A percentile compares a stretch with the other conserved stretches of the same genome.
These are phyloP conservation scores for Sycobia sp. DNA, from an alignment of 1,140 invertebrate genomes.

Conservation along the genomic window DNA sequence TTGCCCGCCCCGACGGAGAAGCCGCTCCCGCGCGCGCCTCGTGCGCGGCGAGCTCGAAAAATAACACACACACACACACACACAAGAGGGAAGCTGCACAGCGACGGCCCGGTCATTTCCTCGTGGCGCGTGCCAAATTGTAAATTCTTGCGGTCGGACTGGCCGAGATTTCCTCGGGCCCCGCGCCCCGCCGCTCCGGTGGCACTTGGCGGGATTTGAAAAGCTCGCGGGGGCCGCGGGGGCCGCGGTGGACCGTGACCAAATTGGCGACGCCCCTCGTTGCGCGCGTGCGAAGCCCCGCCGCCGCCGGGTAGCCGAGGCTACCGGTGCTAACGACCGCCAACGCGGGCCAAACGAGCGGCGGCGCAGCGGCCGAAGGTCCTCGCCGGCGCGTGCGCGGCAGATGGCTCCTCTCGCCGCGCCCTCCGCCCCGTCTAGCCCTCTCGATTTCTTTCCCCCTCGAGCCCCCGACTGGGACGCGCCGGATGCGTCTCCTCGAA, in stretches of 20 bases:
- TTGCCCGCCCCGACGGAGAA: not conserved
- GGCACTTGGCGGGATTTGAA: slow-evolving; percentile 33
- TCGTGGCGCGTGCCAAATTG: slow-evolving; percentile 4
- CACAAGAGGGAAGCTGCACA: not conserved
- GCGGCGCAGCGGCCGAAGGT: no score
- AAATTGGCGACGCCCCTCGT: no score
- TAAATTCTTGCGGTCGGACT: slow-evolving; percentile 6
- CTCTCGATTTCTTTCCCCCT: not conserved
- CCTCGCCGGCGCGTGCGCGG: no score
- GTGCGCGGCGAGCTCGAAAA: no score
- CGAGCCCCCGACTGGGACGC: no score
- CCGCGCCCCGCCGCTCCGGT: not conserved
- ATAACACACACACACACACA: no score
- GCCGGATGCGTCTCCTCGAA: no score
- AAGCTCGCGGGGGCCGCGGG: no score
- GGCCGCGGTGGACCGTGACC: slow-evolving; percentile 36
- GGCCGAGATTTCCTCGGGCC: not conserved
- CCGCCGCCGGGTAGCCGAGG: not conserved
- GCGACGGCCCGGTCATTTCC: not conserved
- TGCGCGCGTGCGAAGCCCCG: slow-evolving; percentile 33
- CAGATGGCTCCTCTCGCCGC: no score
- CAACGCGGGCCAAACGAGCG: no score
- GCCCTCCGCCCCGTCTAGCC: not conserved
- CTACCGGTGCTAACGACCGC: slow-evolving; percentile 1
- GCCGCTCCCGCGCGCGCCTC: no score